Evolutionary conservation across 2,113 vertebrate genomes (phyloP), one percentile per base, ranked within the genome.

Genomic region (Lutjanus erythropterus): DNA sequence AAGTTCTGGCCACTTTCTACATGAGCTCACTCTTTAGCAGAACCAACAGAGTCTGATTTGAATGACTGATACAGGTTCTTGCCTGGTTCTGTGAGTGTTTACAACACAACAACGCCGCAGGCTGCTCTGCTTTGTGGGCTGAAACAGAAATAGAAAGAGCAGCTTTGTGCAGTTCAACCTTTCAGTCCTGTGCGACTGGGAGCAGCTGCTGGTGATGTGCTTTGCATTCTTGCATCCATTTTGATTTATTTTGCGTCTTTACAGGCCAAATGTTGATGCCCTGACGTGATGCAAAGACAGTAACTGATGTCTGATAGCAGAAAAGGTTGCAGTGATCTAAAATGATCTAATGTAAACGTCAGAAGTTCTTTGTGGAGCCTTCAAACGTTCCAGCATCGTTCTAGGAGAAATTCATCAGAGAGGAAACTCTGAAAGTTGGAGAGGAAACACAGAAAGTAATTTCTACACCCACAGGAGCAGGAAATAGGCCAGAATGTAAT

Each of bases 371-470:
- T 61, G n/a, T 9, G 37, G 27, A 69, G 35, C 46, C 33, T 53
- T 52, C 3, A 0, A 19, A 71, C 1, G 1, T n/a, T 42, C 37
- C 5, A 6, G 25, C 1, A 14, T 4, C 1, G 16, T 3, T 15
- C 19, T 3, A 23, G 19, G 23, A 47, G 47, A 70, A 21, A 70
- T 64, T 41, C 58, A 70, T 71, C 72, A 71, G 47, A 42, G 53
- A 62, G 23, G 21, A 42, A 50, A 41, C 25, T n/a, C n/a, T n/a
- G n/a, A n/a, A n/a, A n/a, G n/a, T n/a, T n/a, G n/a, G 33, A 35
- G 33, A 35, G 33, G 33, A 35, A 35, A 33, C 80, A 52, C 80
- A 52, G 35, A 71, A 74, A 59, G 19, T 59, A 71, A 65, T 64
- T 75, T 76, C 72, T 42, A 0, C 72, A 49, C 9, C 59, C 12